A percentile compares a stretch with the other conserved stretches of the same genome.
Evolutionary conservation across 2,113 vertebrate species (phyloP).

Genomic region (Bubo bubo): DNA sequence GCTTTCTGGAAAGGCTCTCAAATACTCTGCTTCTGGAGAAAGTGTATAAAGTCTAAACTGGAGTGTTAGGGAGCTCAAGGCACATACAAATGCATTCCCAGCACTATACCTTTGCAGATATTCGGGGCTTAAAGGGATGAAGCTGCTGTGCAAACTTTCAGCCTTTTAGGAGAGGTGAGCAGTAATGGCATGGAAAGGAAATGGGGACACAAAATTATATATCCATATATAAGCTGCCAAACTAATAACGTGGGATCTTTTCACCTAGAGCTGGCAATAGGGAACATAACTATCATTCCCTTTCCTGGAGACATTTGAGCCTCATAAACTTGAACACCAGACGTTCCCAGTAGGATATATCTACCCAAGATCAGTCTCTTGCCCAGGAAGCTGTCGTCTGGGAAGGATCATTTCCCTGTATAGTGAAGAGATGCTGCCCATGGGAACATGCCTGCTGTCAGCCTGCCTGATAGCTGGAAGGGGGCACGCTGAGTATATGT

Average conservation of each 20-base stretch:
- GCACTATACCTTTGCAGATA: neutral
- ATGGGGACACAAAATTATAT: neutral
- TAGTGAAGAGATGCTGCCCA: neutral
- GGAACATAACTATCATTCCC: accelerated
- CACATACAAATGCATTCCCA: neutral
- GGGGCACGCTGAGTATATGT: accelerated
- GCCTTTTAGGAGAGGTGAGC: neutral
- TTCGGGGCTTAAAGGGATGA: neutral
- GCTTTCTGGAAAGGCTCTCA: neutral
- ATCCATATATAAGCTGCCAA: neutral
- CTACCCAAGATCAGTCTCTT: neutral
- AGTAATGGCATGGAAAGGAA: neutral
- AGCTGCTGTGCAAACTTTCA: neutral
- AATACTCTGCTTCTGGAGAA: neutral
- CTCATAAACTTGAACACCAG: neutral
- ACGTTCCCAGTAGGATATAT: neutral
- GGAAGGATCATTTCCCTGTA: neutral
- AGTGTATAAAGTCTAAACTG: neutral
- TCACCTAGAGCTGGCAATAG: accelerated
- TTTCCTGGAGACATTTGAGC: neutral
- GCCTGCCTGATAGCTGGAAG: neutral
- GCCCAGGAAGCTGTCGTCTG: neutral
- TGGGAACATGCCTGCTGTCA: neutral
- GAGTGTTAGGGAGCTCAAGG: neutral
- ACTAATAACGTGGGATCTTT: neutral